Conservation (phyloP, 2,797 vertebrate species). For the Muraenolepis orangiensis region DNA sequence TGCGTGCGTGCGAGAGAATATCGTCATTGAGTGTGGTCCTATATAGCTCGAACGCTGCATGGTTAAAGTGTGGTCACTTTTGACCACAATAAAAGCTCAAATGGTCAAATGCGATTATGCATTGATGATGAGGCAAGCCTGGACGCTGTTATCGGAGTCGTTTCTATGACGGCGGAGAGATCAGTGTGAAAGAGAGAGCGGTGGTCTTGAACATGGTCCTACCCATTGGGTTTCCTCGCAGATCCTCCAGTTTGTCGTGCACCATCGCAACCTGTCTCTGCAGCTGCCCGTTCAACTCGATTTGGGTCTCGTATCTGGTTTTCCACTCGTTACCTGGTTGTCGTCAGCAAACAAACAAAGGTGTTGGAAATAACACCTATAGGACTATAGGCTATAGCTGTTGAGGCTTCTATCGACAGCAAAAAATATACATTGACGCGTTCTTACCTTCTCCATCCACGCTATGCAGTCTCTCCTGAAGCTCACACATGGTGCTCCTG, state of each 20-base stretch:
- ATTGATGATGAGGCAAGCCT: too few species aligned
- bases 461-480: slow-evolving; percentile 75
- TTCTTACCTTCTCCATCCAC: slow-evolving; percentile 78
- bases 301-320: slow-evolving; percentile 82
- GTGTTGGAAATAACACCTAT: not conserved
- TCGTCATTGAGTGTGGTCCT: too few species aligned
- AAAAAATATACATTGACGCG: not conserved
- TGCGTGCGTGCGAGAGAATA: too few species aligned
- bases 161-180: too few species aligned
- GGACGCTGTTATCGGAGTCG: too few species aligned
- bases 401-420: too few species aligned
- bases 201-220: slow-evolving; percentile 14
- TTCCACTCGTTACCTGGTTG: slow-evolving; percentile 85
- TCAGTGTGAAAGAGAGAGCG: not conserved
- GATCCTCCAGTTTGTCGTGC: slow-evolving; percentile 73
- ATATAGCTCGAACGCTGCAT: too few species aligned
- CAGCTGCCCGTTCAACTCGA: slow-evolving; percentile 82
- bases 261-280: slow-evolving; percentile 79
- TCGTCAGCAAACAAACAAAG: not conserved
- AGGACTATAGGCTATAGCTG: not conserved
- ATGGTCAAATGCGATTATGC: too few species aligned
- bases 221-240: slow-evolving; percentile 82
- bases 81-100: too few species aligned
- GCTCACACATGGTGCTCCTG: slow-evolving; percentile 71
- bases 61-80: too few species aligned